Evolutionary conservation across 1,140 invertebrate species (phyloP).

Genomic region (Apocrypta bakeri): DNA sequence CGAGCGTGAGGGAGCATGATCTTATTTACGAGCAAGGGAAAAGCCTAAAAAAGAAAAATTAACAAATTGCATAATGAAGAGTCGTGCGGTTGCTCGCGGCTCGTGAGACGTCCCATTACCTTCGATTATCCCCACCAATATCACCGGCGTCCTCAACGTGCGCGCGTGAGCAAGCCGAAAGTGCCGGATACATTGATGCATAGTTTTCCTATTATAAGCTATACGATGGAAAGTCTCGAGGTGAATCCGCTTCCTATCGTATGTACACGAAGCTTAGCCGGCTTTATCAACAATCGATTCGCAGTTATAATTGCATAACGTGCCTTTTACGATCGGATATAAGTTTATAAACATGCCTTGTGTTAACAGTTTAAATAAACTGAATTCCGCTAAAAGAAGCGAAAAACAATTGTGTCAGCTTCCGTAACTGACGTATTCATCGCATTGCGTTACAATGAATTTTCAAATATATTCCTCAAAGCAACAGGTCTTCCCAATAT

Average conservation of each 20-base stretch:
- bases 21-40: conserved; percentile 34
- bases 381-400: too few species aligned
- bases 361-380: too few species aligned
- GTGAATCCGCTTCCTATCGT: too few species aligned
- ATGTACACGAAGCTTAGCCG: too few species aligned
- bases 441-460: too few species aligned
- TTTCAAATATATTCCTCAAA: background rate
- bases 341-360: too few species aligned
- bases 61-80: conserved; percentile 49
- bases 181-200: background rate
- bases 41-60: conserved; percentile 33
- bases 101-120: conserved; percentile 40
- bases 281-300: too few species aligned
- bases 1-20: background rate
- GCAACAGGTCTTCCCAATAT: background rate
- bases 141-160: background rate
- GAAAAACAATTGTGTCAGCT: background rate
- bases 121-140: conserved; percentile 44
- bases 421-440: background rate
- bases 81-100: conserved; percentile 37
- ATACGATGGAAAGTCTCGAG: conserved; percentile 38
- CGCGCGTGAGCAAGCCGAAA: too few species aligned
- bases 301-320: too few species aligned
- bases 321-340: too few species aligned
- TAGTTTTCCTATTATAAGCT: conserved; percentile 19